Evolutionary conservation across 2,113 vertebrate species (phyloP), one percentile per base, ranked within the genome.

Genomic region (Pyrgilauda ruficollis): DNA sequence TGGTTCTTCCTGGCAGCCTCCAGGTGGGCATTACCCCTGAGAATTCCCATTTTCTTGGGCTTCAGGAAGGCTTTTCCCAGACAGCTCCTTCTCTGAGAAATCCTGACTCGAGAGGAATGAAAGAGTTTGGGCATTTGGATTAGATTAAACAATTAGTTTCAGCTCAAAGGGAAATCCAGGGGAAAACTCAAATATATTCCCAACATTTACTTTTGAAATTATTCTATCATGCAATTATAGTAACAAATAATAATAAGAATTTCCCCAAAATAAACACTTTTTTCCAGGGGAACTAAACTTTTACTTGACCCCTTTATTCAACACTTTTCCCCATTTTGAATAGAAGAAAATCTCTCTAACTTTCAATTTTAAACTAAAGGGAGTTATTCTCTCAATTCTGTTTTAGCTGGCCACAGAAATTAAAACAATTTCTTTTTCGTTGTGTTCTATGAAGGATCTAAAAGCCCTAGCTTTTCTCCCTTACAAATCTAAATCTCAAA

Each of bases 361-460:
- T 66, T 84, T 39, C 23, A 66, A 44, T 44, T 70, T 73, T 59
- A 90, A 88, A 64, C 12, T 7, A n/a, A 53, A 77, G 16, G 16
- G 16, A 66, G 73, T 74, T 73, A 31, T 62, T 68, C 6, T 55
- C 27, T 28, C 27, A 55, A 23, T 56, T 84, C 1, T 44, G 9
- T 78, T 77, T 49, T 23, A n/a, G 5, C 8, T 67, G 10, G 20
- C 12, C 22, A 61, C 19, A 90, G 28, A 76, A 84, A 81, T 70
- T 6, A 52, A 72, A 85, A 15, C 3, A 0, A 13, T n/a, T 33
- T 61, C 1, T 66, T 55, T 49, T 50, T 3, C 23, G 15, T 30
- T 75, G 5, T 30, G 15, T 62, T 90, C 52, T 67, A 4, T 44
- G 27, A 24, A 84, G 13, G 7, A 90, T 18, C 20, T 35, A 85